Conservation (phyloP, 2,113 vertebrate species). For the Malaclemys terrapin region DNA sequence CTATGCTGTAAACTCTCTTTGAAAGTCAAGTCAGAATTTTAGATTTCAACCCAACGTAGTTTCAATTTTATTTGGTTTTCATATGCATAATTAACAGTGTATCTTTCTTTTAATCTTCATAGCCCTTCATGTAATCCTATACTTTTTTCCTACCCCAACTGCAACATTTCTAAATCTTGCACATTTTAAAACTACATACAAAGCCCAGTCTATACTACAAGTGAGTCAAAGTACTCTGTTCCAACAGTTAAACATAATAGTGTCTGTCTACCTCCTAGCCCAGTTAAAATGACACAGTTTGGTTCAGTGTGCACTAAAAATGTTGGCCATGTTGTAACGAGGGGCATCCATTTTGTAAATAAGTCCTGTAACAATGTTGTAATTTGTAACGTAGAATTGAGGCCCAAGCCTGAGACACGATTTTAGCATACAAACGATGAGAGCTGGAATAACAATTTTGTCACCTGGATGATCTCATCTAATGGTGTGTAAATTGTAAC, state of each 20-base stretch:
- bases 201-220: not conserved
- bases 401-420: not conserved
- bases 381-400: not conserved
- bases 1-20: not conserved
- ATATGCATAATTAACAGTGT: not conserved
- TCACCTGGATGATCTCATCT: not conserved
- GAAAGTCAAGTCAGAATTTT: not conserved
- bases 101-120: not conserved
- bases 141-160: not conserved
- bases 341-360: not conserved
- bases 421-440: not conserved
- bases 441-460: not conserved
- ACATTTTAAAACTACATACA: not conserved
- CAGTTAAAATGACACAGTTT: not conserved
- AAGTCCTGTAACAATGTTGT: not conserved
- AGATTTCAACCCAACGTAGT: not conserved
- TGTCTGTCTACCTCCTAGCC: not conserved
- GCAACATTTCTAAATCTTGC: not conserved
- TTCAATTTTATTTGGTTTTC: conserved; percentile 11
- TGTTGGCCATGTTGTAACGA: not conserved
- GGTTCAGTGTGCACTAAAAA: not conserved
- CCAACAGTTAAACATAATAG: not conserved
- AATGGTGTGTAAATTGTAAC: not conserved
- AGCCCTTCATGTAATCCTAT: not conserved
- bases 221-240: not conserved